These are phyloP conservation scores for Holacanthus passer DNA, from an alignment of 2,113 vertebrate species.

Conservation along the genomic window DNA sequence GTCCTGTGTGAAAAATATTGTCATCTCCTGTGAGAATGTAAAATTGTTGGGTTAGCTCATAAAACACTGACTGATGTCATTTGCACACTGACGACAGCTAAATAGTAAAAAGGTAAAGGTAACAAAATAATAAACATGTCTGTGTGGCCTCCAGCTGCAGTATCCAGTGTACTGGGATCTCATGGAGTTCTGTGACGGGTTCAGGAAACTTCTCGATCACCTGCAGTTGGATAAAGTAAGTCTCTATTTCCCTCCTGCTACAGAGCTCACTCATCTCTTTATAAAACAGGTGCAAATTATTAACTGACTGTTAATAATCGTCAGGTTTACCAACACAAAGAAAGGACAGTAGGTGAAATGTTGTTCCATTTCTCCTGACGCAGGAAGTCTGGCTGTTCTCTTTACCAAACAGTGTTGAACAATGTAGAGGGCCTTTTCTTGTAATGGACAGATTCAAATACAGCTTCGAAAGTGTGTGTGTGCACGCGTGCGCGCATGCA, in stretches of 20 bases:
- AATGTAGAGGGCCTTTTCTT: too few relatives aligned
- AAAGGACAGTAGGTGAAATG: too few relatives aligned
- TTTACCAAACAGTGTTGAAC: too few relatives aligned
- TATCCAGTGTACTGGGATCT: constrained; percentile 99
- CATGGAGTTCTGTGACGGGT: constrained; percentile 97
- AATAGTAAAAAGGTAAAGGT: background rate
- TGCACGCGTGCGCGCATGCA: too few relatives aligned
- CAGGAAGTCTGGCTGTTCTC: too few relatives aligned
- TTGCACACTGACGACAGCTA: too few relatives aligned
- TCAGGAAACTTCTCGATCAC: constrained; percentile 96
- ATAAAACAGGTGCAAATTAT: too few relatives aligned
- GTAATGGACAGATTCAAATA: too few relatives aligned
- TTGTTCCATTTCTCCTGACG: too few relatives aligned
- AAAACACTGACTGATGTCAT: background rate
- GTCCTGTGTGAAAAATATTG: background rate
- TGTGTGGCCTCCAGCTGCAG: constrained; percentile 85
- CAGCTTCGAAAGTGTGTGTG: too few relatives aligned
- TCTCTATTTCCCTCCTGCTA: background rate
- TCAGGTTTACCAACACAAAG: too few relatives aligned
- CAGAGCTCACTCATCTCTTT: background rate
- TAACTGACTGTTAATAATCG: too few relatives aligned
- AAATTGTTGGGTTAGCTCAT: background rate
- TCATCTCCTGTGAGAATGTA: background rate
- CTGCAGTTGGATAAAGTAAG: constrained; percentile 96
- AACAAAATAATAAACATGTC: background rate